Base-by-base conservation (phyloP, 2,888 invertebrate species). In the Linyphia triangularis region DNA sequence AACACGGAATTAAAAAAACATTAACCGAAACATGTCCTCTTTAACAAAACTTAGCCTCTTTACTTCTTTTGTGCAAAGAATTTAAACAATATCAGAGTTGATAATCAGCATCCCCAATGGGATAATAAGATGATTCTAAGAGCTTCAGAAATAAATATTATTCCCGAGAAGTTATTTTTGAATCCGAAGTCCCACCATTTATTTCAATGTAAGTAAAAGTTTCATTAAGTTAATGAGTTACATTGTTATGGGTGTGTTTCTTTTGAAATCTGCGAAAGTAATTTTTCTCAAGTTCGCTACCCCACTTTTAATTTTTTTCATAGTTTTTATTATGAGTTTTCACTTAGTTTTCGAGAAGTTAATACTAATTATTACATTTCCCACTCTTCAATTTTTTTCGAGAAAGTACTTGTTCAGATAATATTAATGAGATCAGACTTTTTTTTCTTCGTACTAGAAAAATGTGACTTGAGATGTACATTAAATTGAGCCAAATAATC, bases 151-250 rank as follows among this genome's bases (percentile, higher is more conserved):
- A 67, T 79, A 79, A 51, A 51, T 51, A 51, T 51, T 51, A n/a
- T 33, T 0, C 51, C 51, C 51, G 9, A 24, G 30, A 43, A 28
- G 33, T 19, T 65, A 67, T 67, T 79, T 79, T 79, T 79, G 28
- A 79, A 67, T 40, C 43, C 19, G 10, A 13, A 40, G 19, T 6
- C 28, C 40, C 26, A 59, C 61, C 59, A 72, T 59, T 82, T 40
- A 82, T 59, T 73, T 65, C 73, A 73, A 30, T 40, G 30, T 63
- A 43, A 30, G 22, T 63, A 73, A 40, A 83, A 73, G 73, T 83
- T 83, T 83, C 83, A 83, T 83, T 83, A 83, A 61, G 65, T 73
- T 83, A 83, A 83, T 83, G 83, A 73, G 73, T 22, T 51, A 28
- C 69, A 28, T 83, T 83, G 83, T 73, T 65, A 9, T 40, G 73